Evolutionary conservation across 2,888 invertebrate genomes (phyloP).

Genomic region (Pasiphila rectangulata): DNA sequence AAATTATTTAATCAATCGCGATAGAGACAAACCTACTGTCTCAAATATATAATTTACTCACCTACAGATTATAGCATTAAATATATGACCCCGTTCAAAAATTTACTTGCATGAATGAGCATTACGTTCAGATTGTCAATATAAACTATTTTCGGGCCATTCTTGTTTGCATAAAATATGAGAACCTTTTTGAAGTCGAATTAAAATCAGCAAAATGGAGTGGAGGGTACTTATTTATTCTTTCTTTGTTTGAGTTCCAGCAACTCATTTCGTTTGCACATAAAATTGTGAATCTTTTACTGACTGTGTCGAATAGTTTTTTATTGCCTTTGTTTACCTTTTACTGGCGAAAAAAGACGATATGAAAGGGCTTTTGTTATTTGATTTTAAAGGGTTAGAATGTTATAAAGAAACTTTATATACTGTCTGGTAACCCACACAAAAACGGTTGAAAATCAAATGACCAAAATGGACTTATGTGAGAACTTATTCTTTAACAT

Average conservation of each 20-base stretch:
- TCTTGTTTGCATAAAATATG: conserved; percentile 8
- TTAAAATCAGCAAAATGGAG: conserved; percentile 13
- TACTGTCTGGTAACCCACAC: not conserved
- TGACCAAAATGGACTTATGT: too few species aligned
- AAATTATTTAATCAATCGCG: too few species aligned
- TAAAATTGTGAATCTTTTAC: conserved; percentile 15
- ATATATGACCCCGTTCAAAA: not conserved
- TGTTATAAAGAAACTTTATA: not conserved
- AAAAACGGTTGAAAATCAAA: too few species aligned
- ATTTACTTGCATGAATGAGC: not conserved
- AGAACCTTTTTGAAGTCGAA: conserved; percentile 1
- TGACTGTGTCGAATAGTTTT: conserved; percentile 17
- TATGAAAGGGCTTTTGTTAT: conserved; percentile 6
- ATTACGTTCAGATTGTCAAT: not conserved
- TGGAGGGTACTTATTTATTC: conserved; percentile 17
- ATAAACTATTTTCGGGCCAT: conserved; percentile 1
- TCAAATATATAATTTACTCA: not conserved
- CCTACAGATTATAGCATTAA: not conserved
- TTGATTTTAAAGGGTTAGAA: conserved; percentile 2
- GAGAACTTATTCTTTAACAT: too few species aligned
- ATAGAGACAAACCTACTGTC: too few species aligned
- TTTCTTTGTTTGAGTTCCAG: conserved; percentile 16
- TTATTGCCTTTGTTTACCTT: conserved; percentile 17
- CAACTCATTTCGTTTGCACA: conserved; percentile 15
- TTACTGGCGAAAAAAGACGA: conserved; percentile 1